These are phyloP conservation scores for Polymixis flavicincta DNA, from an alignment of 2,888 invertebrate species.

Conservation along the genomic window DNA sequence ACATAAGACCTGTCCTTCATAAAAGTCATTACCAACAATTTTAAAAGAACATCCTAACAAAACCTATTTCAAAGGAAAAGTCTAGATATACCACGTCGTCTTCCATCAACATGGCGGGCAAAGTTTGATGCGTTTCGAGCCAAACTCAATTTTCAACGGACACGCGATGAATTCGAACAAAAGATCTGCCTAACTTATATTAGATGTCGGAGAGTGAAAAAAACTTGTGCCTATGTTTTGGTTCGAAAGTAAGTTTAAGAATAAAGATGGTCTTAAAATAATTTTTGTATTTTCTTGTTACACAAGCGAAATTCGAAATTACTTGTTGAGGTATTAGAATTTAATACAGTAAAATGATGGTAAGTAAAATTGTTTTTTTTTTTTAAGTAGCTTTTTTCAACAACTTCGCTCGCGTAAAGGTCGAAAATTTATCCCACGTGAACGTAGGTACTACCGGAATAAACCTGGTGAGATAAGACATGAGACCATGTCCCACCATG, in stretches of 20 bases:
- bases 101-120: slow-evolving; percentile 25
- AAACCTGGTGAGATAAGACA: no score
- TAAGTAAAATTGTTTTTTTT: not conserved
- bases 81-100: slow-evolving; percentile 2
- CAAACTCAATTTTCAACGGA: slow-evolving; percentile 59
- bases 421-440: no score
- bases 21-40: not conserved
- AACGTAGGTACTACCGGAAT: no score
- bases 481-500: no score
- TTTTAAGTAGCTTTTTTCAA: no score
- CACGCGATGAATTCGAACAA: slow-evolving; percentile 55
- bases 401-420: no score
- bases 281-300: not conserved
- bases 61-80: not conserved
- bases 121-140: slow-evolving; percentile 54
- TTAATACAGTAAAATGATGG: no score
- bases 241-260: slow-evolving; percentile 4
- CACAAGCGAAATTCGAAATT: not conserved
- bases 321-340: not conserved
- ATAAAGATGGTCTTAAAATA: not conserved
- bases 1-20: no score
- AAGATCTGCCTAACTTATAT: slow-evolving; percentile 40
- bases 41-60: not conserved
- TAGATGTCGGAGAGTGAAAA: slow-evolving; percentile 11
- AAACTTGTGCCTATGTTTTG: not conserved